Percentiles rank a stretch among this genome's conserved stretches.
These are phyloP conservation scores for Cremastinae sp. DNA, from an alignment of 2,888 invertebrate species.

Conservation along the genomic window DNA sequence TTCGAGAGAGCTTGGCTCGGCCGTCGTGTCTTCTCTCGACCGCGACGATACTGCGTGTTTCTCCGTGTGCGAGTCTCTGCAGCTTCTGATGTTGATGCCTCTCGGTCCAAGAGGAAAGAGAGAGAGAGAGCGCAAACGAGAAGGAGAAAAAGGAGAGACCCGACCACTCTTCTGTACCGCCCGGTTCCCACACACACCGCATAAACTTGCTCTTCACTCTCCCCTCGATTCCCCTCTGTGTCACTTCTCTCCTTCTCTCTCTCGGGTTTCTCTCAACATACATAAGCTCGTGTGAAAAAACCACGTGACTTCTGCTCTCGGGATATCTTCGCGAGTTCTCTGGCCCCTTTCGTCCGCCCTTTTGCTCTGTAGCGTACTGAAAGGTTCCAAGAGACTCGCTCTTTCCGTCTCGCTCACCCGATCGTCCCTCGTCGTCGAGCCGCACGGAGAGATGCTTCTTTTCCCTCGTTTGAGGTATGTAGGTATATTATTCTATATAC, in stretches of 20 bases:
- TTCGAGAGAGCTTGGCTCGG: constrained; percentile 39
- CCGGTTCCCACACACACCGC: constrained; percentile 56
- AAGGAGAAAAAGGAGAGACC: constrained; percentile 18
- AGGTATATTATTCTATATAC: constrained; percentile 63
- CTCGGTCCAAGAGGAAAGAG: constrained; percentile 7
- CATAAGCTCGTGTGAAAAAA: constrained; percentile 59
- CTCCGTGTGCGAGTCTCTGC: constrained; percentile 9
- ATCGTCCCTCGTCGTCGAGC: constrained; percentile 53
- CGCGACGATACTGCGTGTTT: constrained; percentile 28
- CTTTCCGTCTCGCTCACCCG: constrained; percentile 1
- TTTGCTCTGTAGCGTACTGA: constrained; percentile 18
- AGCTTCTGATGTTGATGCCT: constrained; percentile 51
- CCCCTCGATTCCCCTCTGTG: constrained; percentile 24
- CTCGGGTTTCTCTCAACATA: constrained; percentile 37
- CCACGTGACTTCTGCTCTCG: constrained; percentile 58
- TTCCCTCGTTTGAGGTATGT: constrained; percentile 56
- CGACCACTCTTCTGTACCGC: constrained; percentile 45
- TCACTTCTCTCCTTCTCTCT: neutral
- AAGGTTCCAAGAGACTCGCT: constrained; percentile 52
- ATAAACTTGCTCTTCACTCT: constrained; percentile 48
- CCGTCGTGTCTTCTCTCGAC: constrained; percentile 42
- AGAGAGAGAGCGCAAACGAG: constrained; percentile 17
- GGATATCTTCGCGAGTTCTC: constrained; percentile 51
- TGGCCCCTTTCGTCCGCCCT: constrained; percentile 6
- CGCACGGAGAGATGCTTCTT: constrained; percentile 51